Conservation (phyloP, 2,113 vertebrate species). For the Ictalurus punctatus region DNA sequence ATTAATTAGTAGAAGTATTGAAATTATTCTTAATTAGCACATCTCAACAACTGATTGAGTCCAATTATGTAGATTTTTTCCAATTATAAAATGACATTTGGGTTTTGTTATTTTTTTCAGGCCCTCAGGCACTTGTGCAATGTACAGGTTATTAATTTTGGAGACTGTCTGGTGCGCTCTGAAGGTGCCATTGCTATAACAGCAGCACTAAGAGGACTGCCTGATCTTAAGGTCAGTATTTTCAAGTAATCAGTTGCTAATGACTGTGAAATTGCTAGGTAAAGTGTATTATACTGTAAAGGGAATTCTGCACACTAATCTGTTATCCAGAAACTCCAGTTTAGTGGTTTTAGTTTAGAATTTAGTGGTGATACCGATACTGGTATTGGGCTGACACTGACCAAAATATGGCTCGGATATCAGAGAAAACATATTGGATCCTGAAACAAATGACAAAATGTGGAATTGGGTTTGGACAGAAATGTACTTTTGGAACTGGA, state of each 20-base stretch:
- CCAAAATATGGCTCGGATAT: too few relatives aligned
- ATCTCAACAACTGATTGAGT: background rate
- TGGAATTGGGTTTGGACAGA: too few relatives aligned
- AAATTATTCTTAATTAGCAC: background rate
- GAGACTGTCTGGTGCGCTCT: conserved; percentile 93
- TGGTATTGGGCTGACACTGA: too few relatives aligned
- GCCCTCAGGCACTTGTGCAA: conserved; percentile 82
- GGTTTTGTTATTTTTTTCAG: conserved; percentile 63
- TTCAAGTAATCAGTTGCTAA: background rate
- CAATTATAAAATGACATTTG: background rate
- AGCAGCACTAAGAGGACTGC: conserved; percentile 83
- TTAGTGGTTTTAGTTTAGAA: background rate
- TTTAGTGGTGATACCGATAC: background rate
- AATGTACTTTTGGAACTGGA: too few relatives aligned
- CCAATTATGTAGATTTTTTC: background rate
- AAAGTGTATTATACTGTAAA: background rate
- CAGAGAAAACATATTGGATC: background rate
- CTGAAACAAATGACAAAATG: background rate
- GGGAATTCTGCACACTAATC: background rate
- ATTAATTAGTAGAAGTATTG: background rate
- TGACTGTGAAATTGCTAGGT: background rate
- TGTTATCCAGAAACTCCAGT: background rate
- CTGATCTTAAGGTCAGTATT: conserved; percentile 84
- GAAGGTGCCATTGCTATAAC: conserved; percentile 88
- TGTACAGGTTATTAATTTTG: conserved; percentile 93